A percentile compares a stretch with the other conserved stretches of the same genome.
phyloP scores from a whole-genome alignment of 2,888 invertebrate genomes.

The Atethmia centrago region DNA sequence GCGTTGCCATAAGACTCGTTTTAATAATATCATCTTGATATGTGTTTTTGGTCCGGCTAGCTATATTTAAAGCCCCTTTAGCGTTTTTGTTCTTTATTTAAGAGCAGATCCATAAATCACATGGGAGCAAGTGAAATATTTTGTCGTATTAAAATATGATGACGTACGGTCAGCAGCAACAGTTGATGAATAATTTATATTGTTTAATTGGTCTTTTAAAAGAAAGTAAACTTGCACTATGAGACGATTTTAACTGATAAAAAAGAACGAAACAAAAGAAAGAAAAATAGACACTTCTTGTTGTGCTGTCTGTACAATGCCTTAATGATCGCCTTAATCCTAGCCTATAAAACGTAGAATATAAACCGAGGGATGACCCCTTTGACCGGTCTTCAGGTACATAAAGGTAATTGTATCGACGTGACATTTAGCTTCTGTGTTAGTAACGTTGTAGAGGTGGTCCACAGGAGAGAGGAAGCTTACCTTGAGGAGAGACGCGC shows the following conservation, averaged over 20 bases:
- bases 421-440: constrained; percentile 41
- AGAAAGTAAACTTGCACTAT: neutral
- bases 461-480: constrained; percentile 72
- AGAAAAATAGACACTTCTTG: neutral
- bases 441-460: constrained; percentile 24
- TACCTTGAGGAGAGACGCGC: constrained; percentile 87
- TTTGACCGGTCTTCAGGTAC: constrained; percentile 38
- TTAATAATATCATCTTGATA: constrained; percentile 57
- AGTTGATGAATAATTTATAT: neutral
- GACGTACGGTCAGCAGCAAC: constrained; percentile 28
- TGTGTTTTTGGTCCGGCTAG: constrained; percentile 33
- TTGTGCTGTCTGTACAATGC: neutral
- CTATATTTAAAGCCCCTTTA: constrained; percentile 41
- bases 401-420: constrained; percentile 27
- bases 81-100: constrained; percentile 32
- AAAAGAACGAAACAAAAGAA: too few relatives aligned
- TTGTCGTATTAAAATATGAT: constrained; percentile 32
- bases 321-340: neutral
- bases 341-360: neutral
- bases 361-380: neutral
- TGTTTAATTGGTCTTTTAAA: constrained; percentile 1
- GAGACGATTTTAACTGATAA: neutral
- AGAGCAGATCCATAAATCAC: constrained; percentile 32
- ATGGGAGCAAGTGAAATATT: constrained; percentile 22
- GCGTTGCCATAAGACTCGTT: constrained; percentile 74